These are phyloP conservation scores for Bothrops alternatus DNA, from an alignment of 2,797 vertebrate genomes.

Conservation along the genomic window DNA sequence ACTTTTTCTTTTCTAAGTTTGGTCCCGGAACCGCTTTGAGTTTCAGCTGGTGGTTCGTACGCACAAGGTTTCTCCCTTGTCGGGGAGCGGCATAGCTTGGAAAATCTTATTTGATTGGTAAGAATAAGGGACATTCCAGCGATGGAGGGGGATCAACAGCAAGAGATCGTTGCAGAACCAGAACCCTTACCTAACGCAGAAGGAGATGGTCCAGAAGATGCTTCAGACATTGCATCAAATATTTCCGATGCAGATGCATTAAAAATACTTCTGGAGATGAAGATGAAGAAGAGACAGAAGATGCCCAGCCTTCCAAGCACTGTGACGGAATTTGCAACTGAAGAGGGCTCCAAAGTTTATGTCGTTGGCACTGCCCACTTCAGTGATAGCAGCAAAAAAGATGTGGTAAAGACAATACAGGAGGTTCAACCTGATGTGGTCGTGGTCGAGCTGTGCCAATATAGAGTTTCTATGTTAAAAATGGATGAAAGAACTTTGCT, in stretches of 20 bases:
- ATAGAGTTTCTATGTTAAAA: conserved; percentile 98
- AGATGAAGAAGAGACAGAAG: conserved; percentile 84
- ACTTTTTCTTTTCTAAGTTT: too few relatives aligned
- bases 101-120: too few relatives aligned
- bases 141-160: too few relatives aligned
- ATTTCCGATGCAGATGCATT: conserved; percentile 88
- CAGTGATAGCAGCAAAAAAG: conserved; percentile 97
- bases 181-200: too few relatives aligned
- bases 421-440: conserved; percentile 97
- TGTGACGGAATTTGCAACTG: conserved; percentile 83
- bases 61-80: too few relatives aligned
- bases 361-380: conserved; percentile 98
- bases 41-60: too few relatives aligned
- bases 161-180: too few relatives aligned
- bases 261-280: conserved; percentile 89
- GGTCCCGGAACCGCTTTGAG: too few relatives aligned
- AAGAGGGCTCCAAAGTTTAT: conserved; percentile 92
- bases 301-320: conserved; percentile 87
- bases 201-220: too few relatives aligned
- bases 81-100: too few relatives aligned
- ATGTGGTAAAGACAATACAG: conserved; percentile 92
- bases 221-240: too few relatives aligned
- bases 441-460: conserved; percentile 96
- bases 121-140: too few relatives aligned
- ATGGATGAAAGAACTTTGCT: conserved; percentile 95